Conservation (phyloP, 2,113 vertebrate genomes). For the Rhea americana region DNA sequence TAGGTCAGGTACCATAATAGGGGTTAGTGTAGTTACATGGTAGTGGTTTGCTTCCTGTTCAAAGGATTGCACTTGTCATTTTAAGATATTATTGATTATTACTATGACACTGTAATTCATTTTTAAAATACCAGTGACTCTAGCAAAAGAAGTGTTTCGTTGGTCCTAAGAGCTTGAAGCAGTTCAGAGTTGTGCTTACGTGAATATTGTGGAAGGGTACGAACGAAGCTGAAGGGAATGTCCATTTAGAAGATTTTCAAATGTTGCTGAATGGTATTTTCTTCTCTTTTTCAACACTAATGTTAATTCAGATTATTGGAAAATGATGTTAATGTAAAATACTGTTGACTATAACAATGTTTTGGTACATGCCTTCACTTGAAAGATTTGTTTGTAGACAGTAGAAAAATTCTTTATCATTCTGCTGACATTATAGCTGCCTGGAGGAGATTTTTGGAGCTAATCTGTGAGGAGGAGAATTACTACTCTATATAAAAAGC, state of each 20-base stretch:
- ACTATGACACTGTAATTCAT: not conserved
- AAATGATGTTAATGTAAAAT: not conserved
- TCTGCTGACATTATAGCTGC: not conserved
- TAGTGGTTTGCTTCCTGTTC: not conserved
- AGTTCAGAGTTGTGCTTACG: not conserved
- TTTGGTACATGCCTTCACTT: not conserved
- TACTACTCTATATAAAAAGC: not conserved
- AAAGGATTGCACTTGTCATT: not conserved
- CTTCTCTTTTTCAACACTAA: not conserved
- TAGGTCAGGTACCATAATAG: fast-evolving
- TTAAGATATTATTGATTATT: not conserved
- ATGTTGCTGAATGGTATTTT: not conserved
- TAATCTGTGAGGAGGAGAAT: not conserved
- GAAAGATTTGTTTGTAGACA: not conserved
- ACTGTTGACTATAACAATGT: not conserved
- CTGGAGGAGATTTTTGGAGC: not conserved
- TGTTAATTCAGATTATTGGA: not conserved
- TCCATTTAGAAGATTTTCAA: not conserved
- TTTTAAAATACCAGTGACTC: not conserved
- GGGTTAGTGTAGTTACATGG: not conserved
- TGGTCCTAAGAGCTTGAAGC: not conserved
- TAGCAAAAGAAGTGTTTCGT: not conserved
- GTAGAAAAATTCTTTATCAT: not conserved
- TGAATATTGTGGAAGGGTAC: not conserved
- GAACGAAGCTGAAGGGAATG: not conserved